phyloP scores from a whole-genome alignment of 2,113 vertebrate genomes.

The Laterallus jamaicensis region DNA sequence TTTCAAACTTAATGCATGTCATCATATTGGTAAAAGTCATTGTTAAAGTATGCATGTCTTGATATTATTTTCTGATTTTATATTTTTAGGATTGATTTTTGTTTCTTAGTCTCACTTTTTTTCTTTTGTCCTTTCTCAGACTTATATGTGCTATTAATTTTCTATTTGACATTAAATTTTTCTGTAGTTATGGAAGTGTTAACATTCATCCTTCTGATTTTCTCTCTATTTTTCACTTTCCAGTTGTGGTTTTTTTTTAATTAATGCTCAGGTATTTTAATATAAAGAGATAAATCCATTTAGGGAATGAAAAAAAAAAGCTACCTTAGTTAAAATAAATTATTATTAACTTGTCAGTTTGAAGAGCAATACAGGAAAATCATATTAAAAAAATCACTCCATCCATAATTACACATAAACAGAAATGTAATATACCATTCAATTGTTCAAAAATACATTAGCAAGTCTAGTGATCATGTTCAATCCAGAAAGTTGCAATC shows the following conservation, averaged over 20 bases:
- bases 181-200: background rate
- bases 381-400: background rate
- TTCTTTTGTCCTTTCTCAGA: background rate
- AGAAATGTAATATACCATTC: background rate
- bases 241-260: background rate
- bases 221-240: background rate
- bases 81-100: background rate
- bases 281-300: no score
- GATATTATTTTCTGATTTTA: background rate
- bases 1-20: background rate
- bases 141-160: background rate
- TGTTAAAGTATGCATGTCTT: background rate
- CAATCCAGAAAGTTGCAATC: background rate
- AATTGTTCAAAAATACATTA: background rate
- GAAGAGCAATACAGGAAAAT: background rate
- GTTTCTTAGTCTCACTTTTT: background rate
- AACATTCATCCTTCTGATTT: background rate
- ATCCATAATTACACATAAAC: background rate
- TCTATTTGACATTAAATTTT: background rate
- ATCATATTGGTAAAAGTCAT: background rate
- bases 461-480: background rate
- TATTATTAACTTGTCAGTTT: background rate
- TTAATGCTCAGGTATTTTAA: no score
- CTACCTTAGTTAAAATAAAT: background rate
- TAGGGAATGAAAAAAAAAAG: no score